Evolutionary conservation across 2,888 invertebrate genomes (phyloP), one percentile per base, ranked within the genome.

Genomic region (Caenorhabditis sulstoni): DNA sequence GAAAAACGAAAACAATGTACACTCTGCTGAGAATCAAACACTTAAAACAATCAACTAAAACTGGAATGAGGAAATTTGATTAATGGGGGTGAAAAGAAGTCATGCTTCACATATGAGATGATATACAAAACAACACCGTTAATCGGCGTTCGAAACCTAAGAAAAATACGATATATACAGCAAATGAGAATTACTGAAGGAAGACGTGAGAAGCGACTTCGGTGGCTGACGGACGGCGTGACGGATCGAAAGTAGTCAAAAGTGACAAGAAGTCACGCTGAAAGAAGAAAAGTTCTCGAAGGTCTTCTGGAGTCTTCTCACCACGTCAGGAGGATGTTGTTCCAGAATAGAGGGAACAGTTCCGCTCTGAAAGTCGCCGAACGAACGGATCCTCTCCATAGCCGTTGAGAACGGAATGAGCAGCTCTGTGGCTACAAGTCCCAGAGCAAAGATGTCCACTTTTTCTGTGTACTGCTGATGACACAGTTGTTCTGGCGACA

Each of bases 401-500:
- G 95, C 94, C 0, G 98, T 98, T 11, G 92, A 92, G 91, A 98
- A 97, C 18, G 96, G 95, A 64, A 94, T 94, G 49, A 97, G 92
- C 70, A 99, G 91, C 92, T 99, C 99, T 91, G 96, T 95, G 84
- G 97, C 93, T 79, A 99, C 96, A 74, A 99, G 92, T 12, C 92
- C 92, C 62, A 92, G 85, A 0, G 92, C 90, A 81, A 90, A 92
- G n/a, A 92, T 91, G 84, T 92, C 92, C 37, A 92, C 91, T 84
- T 92, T 92, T 58, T 90, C 89, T 37, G 91, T 91, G 83, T 92
- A 92, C 3, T 81, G 83, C 49, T 87, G 67, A 39, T 87, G 86
- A 2, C 74, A 64, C 1, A 87, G 85, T 78, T 97, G 97, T 90
- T 99, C 98, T 0, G 98, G 98, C 20, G 97, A 96, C 98, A 99